These are phyloP conservation scores for Mythimna vitellina DNA, from an alignment of 2,888 invertebrate genomes.

Conservation along the genomic window DNA sequence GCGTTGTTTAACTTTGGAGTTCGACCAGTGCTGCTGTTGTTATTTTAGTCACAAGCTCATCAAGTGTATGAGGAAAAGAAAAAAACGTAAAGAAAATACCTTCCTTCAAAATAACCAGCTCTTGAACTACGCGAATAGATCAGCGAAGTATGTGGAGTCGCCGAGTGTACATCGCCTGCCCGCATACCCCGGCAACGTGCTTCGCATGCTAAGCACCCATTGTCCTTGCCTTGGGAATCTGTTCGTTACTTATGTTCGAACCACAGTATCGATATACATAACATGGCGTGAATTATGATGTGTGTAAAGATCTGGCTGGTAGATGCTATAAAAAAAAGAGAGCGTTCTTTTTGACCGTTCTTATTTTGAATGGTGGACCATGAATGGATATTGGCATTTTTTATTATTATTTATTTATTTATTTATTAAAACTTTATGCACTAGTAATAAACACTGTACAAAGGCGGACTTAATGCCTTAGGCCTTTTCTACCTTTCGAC, in stretches of 20 bases:
- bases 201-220: constrained; percentile 70
- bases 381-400: background rate
- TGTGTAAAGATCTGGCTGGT: constrained; percentile 36
- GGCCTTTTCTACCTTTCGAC: too few relatives aligned
- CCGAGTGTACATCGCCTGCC: constrained; percentile 49
- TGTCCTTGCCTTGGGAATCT: constrained; percentile 69
- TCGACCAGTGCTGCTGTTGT: too few relatives aligned
- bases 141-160: constrained; percentile 42
- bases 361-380: background rate
- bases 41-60: too few relatives aligned
- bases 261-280: constrained; percentile 47
- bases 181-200: constrained; percentile 67
- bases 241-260: constrained; percentile 68
- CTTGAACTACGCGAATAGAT: constrained; percentile 42
- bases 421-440: too few relatives aligned
- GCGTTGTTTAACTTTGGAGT: too few relatives aligned
- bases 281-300: constrained; percentile 61
- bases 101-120: constrained; percentile 6
- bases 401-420: too few relatives aligned
- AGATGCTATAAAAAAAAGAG: constrained; percentile 20
- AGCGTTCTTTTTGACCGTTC: background rate
- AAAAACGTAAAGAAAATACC: background rate
- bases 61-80: too few relatives aligned
- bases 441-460: too few relatives aligned
- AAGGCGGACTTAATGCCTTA: too few relatives aligned